phyloP scores from a whole-genome alignment of 1,140 invertebrate species.

The Drosophila murphyi region DNA sequence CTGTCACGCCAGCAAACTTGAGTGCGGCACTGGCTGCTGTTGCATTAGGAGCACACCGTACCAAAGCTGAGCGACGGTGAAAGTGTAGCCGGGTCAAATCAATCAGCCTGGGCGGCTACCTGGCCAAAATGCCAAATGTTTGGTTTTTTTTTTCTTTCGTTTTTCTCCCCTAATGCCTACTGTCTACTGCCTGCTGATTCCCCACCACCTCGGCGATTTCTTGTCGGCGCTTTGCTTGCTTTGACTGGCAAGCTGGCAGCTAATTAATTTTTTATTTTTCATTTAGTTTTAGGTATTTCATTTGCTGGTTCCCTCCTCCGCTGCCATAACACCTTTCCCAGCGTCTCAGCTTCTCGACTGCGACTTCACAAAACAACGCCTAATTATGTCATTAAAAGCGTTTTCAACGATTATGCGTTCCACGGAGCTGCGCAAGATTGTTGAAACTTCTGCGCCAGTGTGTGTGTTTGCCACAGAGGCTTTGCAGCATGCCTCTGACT shows the following conservation, averaged over 20 bases:
- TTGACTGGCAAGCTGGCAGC: conserved; percentile 40
- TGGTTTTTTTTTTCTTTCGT: conserved; percentile 19
- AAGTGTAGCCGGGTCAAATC: conserved; percentile 68
- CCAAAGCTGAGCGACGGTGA: conserved; percentile 34
- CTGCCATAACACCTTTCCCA: conserved; percentile 54
- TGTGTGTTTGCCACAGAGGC: neutral
- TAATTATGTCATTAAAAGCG: conserved; percentile 73
- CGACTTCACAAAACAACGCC: conserved; percentile 47
- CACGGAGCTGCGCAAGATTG: conserved; percentile 15
- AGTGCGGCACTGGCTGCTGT: conserved; percentile 14
- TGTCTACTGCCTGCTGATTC: neutral
- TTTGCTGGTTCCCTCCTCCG: neutral
- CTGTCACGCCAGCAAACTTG: conserved; percentile 53
- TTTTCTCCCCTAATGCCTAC: too few species aligned
- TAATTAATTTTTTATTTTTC: conserved; percentile 45
- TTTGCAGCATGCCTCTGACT: neutral
- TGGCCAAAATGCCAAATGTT: conserved; percentile 48
- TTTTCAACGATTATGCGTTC: conserved; percentile 46
- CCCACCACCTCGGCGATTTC: conserved; percentile 1
- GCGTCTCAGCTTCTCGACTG: neutral
- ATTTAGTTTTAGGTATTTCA: neutral
- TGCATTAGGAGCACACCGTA: conserved; percentile 37
- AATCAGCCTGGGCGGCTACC: conserved; percentile 71
- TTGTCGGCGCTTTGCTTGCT: neutral
- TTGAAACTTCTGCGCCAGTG: conserved; percentile 28